phyloP scores from a whole-genome alignment of 2,797 vertebrate genomes.

The Phalloptychus januarius region DNA sequence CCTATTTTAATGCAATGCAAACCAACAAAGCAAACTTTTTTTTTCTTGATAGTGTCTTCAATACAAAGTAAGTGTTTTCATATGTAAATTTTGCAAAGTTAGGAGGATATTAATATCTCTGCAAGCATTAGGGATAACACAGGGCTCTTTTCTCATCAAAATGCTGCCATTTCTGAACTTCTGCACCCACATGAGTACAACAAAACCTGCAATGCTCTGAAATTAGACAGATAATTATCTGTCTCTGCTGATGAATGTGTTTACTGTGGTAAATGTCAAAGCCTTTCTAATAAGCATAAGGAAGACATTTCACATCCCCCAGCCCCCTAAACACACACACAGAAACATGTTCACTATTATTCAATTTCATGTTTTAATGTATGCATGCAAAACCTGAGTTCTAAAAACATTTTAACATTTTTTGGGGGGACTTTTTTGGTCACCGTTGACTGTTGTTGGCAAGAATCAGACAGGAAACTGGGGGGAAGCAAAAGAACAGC shows the following conservation, averaged over 20 bases:
- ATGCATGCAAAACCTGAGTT: slow-evolving; percentile 32
- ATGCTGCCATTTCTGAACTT: slow-evolving; percentile 44
- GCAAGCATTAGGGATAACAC: slow-evolving; percentile 6
- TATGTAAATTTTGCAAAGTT: slow-evolving; percentile 14
- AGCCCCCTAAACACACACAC: not conserved
- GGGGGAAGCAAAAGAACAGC: not conserved
- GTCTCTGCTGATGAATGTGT: slow-evolving; percentile 82
- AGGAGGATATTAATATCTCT: slow-evolving; percentile 42
- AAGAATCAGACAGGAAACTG: not conserved
- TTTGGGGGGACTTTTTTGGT: not conserved
- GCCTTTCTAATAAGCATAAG: slow-evolving; percentile 72
- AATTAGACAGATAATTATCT: slow-evolving; percentile 83
- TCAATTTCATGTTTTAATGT: slow-evolving; percentile 35
- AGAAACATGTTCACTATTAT: slow-evolving; percentile 11
- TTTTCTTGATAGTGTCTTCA: not conserved
- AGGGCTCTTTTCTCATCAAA: slow-evolving; percentile 34
- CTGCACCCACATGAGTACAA: slow-evolving; percentile 54
- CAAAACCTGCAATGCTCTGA: slow-evolving; percentile 51
- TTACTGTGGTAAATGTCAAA: slow-evolving; percentile 78
- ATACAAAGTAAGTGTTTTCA: not conserved
- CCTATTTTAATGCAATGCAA: not conserved
- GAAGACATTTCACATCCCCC: slow-evolving; percentile 27
- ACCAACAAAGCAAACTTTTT: not conserved
- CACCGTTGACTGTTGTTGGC: not conserved
- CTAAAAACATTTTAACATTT: not conserved